Base-by-base conservation (phyloP, 2,797 vertebrate genomes). In the Acanthornis magna region DNA sequence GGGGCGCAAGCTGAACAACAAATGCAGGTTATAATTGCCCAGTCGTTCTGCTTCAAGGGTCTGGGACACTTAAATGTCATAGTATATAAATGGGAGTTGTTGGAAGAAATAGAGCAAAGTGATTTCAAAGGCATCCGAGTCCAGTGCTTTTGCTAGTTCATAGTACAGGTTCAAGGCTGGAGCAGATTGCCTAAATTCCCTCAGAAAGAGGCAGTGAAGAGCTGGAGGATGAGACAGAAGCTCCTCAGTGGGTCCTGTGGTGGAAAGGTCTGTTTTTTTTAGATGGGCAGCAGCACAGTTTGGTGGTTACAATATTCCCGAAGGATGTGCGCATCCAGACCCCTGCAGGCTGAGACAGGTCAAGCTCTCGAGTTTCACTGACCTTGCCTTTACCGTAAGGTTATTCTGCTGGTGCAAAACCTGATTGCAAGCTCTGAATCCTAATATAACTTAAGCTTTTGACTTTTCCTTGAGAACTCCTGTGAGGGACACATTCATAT, bases 61-160 rank as follows among this genome's bases (percentile, higher is more conserved):
- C 91, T 83, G 79, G 81, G 88, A 89, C 82, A 88, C 79, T 92
- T 65, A 95, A 96, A 95, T 95, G 88, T 95, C 95, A 95, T 76
- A 51, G 76, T 54, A 34, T 65, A 80, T 84, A 94, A 85, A 86
- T 83, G 84, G 88, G 91, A 94, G 55, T 65, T 63, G 60, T 45
- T 87, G 63, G 63, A 71, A 93, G 91, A 92, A 96, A 83, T 43
- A 80, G 93, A 93, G 91, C 89, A 93, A 91, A 91, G 91, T 95
- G 91, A 86, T 85, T 93, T 93, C 92, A 95, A 91, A 95, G 84
- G 55, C 85, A 89, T 66, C 48, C 0, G 0, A 86, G 78, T 50
- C 61, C 54, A 57, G 51, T 15, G 54, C 82, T 91, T 66, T 84
- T 58, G n/a, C 76, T 43, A 48, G 80, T 27, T 94, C n/a, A 68